A percentile compares a stretch with the other conserved stretches of the same genome.
phyloP scores from a whole-genome alignment of 2,797 vertebrate genomes.

The Sebastes glaucus region DNA sequence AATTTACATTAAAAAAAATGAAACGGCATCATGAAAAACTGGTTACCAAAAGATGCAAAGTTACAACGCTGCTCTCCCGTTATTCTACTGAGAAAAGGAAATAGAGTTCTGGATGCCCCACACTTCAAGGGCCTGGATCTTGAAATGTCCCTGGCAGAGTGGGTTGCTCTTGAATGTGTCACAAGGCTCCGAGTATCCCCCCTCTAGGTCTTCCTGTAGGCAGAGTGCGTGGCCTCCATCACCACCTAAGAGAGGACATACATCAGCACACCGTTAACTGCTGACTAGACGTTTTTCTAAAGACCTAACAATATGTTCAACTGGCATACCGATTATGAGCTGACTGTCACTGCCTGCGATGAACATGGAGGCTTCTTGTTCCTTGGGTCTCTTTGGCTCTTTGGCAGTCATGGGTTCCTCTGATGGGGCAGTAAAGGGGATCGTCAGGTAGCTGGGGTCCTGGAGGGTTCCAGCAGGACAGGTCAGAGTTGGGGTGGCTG shows the following conservation, averaged over 20 bases:
- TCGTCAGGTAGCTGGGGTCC: constrained; percentile 66
- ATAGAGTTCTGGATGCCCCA: constrained; percentile 87
- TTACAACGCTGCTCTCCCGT: not conserved
- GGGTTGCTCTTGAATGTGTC: constrained; percentile 88
- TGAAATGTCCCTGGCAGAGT: constrained; percentile 86
- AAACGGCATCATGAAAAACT: not conserved
- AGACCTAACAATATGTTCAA: not conserved
- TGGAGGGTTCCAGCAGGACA: constrained; percentile 60
- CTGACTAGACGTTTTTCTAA: not conserved
- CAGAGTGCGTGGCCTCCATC: constrained; percentile 84
- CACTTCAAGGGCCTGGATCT: constrained; percentile 87
- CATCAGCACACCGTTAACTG: not conserved
- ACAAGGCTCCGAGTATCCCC: constrained; percentile 82
- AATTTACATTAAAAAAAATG: not conserved
- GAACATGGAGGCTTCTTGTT: constrained; percentile 82
- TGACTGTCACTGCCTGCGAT: constrained; percentile 79
- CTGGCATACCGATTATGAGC: constrained; percentile 84
- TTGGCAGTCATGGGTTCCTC: constrained; percentile 47
- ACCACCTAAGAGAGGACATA: constrained; percentile 77
- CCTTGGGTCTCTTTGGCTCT: constrained; percentile 75
- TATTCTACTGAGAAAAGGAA: constrained; percentile 53
- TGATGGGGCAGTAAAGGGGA: constrained; percentile 55
- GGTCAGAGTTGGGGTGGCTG: constrained; percentile 13
- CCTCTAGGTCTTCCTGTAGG: constrained; percentile 78
- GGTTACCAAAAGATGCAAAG: not conserved